Evolutionary conservation across 2,888 invertebrate species (phyloP).

Genomic region (Agrotis ipsilon): DNA sequence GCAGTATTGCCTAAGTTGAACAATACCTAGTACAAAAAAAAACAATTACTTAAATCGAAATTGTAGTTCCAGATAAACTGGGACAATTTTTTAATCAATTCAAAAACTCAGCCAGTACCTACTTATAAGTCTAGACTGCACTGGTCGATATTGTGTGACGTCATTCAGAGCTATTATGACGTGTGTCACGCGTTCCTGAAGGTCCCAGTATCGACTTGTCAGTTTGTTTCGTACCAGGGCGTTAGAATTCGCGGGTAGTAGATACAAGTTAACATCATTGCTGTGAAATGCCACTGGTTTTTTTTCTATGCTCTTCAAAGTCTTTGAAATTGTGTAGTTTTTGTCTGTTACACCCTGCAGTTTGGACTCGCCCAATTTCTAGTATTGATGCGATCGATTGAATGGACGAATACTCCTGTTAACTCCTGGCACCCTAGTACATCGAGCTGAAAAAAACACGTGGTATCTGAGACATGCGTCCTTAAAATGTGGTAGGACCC

Average conservation of each 20-base stretch:
- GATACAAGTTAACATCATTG: neutral
- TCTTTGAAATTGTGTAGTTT: neutral
- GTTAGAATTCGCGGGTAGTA: neutral
- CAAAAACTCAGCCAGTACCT: neutral
- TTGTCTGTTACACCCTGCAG: neutral
- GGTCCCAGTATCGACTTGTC: conserved; percentile 2
- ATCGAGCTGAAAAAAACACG: neutral
- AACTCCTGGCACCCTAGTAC: conserved; percentile 14
- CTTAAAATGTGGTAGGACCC: neutral
- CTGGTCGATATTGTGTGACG: neutral
- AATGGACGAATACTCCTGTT: neutral
- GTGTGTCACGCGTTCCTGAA: neutral
- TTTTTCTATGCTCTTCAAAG: no score
- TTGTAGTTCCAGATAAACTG: no score
- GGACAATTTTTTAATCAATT: neutral
- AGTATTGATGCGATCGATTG: neutral
- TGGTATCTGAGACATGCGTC: neutral
- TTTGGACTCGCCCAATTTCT: neutral
- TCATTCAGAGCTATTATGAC: neutral
- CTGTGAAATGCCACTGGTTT: neutral
- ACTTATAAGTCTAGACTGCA: neutral
- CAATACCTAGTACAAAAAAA: no score
- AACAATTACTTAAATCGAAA: no score
- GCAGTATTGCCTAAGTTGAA: no score
- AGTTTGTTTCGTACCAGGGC: neutral